These are phyloP conservation scores for Panagrolaimus sp. DNA, from an alignment of 1,140 invertebrate genomes.

Conservation along the genomic window DNA sequence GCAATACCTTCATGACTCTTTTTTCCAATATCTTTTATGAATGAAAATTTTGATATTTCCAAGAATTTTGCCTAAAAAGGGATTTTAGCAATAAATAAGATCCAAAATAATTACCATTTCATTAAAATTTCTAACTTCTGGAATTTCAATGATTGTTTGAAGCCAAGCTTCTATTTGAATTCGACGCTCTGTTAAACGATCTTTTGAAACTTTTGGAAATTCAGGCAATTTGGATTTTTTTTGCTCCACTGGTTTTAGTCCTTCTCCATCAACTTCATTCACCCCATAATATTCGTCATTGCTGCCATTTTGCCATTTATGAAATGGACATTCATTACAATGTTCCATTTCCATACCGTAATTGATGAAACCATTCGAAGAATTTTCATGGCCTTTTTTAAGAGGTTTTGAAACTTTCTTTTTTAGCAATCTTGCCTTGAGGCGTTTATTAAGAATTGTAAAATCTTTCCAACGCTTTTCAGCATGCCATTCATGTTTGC, in stretches of 20 bases:
- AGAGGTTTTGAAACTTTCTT: not conserved
- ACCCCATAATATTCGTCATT: not conserved
- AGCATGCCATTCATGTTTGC: constrained; percentile 61
- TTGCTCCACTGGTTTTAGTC: not conserved
- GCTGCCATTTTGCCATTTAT: not conserved
- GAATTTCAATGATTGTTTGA: constrained; percentile 59
- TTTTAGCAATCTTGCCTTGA: not conserved
- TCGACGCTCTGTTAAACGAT: constrained; percentile 34
- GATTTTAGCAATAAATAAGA: constrained; percentile 14
- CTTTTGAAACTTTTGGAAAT: constrained; percentile 53
- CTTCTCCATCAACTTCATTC: not conserved
- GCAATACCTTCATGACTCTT: constrained; percentile 63
- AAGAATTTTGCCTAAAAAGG: constrained; percentile 63
- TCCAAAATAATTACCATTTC: constrained; percentile 59
- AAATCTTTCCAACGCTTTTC: constrained; percentile 63
- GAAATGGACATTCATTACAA: not conserved
- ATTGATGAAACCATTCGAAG: not conserved
- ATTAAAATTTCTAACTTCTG: constrained; percentile 62
- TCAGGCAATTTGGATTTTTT: constrained; percentile 29
- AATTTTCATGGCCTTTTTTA: not conserved
- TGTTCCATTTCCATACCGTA: not conserved
- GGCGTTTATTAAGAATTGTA: constrained; percentile 20
- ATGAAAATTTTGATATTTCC: constrained; percentile 63
- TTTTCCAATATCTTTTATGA: constrained; percentile 62
- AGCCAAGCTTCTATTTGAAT: constrained; percentile 61